Evolutionary conservation across 2,113 vertebrate genomes (phyloP), one percentile per base, ranked within the genome.

Genomic region (Sander vitreus): DNA sequence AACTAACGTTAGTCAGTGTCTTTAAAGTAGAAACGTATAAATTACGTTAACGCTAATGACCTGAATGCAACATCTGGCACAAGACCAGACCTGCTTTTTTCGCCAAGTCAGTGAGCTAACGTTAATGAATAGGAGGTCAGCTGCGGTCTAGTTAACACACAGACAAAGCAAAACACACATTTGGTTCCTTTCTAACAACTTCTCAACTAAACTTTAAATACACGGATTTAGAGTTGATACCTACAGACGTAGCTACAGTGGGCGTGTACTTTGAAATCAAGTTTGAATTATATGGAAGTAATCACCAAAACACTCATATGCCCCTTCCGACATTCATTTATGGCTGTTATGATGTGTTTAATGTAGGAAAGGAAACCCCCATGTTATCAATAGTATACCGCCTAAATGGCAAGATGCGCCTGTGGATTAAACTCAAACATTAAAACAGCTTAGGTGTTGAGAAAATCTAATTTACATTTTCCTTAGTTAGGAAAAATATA

Each of bases 221-320:
- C 1, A 55, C 8, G 1, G 0, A 43, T 3, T 3, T 0, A 18
- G 14, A 71, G 6, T 5, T 36, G 13, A 23, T 0, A 16, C 13
- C 19, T 68, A 4, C 14, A 33, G 47, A 16, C 5, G 2, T 30
- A 25, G 25, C 25, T 16, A 30, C 57, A 16, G 13, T 16, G 15
- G 48, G 23, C 8, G 0, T 14, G 5, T n/a, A n/a, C n/a, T n/a
- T n/a, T n/a, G n/a, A n/a, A n/a, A n/a, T n/a, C n/a, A n/a, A n/a
- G n/a, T n/a, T n/a, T 57, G 1, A 18, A 18, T 50, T 50, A 50
- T 5, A 6, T 50, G 1, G 5, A 50, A 16, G 16, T 6, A 58
- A 58, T 58, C 6, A 15, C 18, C 14, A 30, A 16, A 30, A 30
- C 55, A 27, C 13, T 9, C 18, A 3, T 18, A 19, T 8, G 50